Evolutionary conservation across 2,888 invertebrate species (phyloP).

Genomic region (Drosophila conformis): DNA sequence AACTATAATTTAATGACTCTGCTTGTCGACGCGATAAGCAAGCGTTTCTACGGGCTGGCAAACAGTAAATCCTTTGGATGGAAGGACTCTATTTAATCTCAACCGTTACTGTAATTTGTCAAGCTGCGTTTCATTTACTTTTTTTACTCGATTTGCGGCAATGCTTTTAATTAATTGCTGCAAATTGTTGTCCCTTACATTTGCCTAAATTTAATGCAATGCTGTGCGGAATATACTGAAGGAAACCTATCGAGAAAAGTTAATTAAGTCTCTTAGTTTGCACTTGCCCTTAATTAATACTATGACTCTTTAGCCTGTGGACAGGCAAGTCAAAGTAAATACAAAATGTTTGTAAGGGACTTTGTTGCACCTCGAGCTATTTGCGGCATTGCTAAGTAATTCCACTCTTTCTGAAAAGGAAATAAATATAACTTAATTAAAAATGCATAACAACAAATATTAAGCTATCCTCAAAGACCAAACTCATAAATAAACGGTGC

Average conservation of each 20-base stretch:
- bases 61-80: neutral
- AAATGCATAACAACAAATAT: neutral
- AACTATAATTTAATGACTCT: constrained; percentile 62
- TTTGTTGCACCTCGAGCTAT: neutral
- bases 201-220: constrained; percentile 2
- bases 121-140: neutral
- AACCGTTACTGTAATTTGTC: constrained; percentile 8
- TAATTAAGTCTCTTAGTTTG: constrained; percentile 10
- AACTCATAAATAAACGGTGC: neutral
- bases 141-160: neutral
- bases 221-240: constrained; percentile 1
- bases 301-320: neutral
- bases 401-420: neutral
- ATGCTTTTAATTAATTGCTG: constrained; percentile 3
- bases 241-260: neutral
- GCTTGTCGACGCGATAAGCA: constrained; percentile 29
- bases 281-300: neutral
- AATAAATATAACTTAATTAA: neutral
- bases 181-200: neutral
- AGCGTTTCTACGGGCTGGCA: constrained; percentile 6
- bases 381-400: neutral
- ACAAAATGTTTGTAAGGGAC: neutral
- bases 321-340: neutral
- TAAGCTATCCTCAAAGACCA: neutral
- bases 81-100: neutral